Evolutionary conservation across 1,140 invertebrate genomes (phyloP).

Genomic region (Leptonema lineaticorne): DNA sequence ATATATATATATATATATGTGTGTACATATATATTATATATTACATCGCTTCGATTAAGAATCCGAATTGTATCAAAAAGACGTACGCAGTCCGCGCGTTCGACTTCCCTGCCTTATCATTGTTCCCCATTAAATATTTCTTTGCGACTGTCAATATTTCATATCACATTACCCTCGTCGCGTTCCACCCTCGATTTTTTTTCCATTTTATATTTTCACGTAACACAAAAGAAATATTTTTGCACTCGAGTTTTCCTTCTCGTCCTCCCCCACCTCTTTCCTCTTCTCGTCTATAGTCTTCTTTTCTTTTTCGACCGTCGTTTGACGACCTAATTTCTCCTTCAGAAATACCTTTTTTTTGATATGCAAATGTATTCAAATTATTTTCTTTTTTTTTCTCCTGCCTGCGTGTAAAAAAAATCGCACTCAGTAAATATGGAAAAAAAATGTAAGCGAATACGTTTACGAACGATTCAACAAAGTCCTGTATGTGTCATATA

Average conservation of each 20-base stretch:
- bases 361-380: slow-evolving; percentile 27
- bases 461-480: no score
- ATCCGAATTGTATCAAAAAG: no score
- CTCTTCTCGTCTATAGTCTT: no score
- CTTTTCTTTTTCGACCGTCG: no score
- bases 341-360: background rate
- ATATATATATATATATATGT: no score
- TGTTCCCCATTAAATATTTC: slow-evolving; percentile 21
- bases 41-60: no score
- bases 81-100: no score
- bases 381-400: slow-evolving; percentile 5
- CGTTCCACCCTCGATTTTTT: no score
- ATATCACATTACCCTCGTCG: slow-evolving; percentile 19
- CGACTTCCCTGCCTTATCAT: no score
- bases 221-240: slow-evolving; percentile 27
- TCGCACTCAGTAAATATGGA: background rate
- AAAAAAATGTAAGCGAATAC: no score
- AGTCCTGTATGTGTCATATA: no score
- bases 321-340: slow-evolving; percentile 19
- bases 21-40: no score
- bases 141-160: slow-evolving; percentile 26
- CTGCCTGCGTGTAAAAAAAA: background rate
- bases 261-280: background rate
- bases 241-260: background rate
- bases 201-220: background rate